Conservation (phyloP, 2,888 invertebrate genomes). For the Tromatobia lineatoria region DNA sequence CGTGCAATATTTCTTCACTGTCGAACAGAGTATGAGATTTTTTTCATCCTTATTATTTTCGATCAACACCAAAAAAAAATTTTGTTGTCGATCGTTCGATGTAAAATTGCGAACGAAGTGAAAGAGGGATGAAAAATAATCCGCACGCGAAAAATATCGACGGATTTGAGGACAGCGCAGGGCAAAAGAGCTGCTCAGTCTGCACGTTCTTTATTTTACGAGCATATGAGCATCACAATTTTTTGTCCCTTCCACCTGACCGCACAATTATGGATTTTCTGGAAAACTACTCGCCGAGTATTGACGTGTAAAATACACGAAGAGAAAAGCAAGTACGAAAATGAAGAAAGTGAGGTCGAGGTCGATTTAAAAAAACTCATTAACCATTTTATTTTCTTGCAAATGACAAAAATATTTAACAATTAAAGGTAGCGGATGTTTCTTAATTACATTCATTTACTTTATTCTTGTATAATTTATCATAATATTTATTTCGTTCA, state of each 20-base stretch:
- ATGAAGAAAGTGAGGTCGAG: background rate
- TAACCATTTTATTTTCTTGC: no score
- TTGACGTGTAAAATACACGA: background rate
- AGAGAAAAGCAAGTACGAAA: background rate
- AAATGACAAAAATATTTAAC: no score
- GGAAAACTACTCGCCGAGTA: constrained; percentile 15
- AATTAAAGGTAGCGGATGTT: no score
- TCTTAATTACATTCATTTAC: no score
- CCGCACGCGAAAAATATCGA: constrained; percentile 11
- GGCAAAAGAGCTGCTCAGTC: constrained; percentile 8
- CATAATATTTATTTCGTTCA: no score
- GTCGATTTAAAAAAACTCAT: background rate
- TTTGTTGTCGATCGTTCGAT: background rate
- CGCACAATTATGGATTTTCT: constrained; percentile 43
- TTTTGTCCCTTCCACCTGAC: constrained; percentile 11
- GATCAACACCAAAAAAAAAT: background rate
- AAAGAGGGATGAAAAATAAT: constrained; percentile 6
- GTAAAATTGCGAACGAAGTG: constrained; percentile 20
- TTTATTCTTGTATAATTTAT: no score
- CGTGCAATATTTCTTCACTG: background rate
- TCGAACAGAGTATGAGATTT: background rate
- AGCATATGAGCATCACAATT: constrained; percentile 11
- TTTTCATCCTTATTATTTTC: constrained; percentile 16
- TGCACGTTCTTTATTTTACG: constrained; percentile 41
- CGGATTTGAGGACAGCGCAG: background rate